A percentile compares a stretch with the other conserved stretches of the same genome.
These are phyloP conservation scores for Pristis pectinata DNA, from an alignment of 2,797 vertebrate genomes.

Conservation along the genomic window DNA sequence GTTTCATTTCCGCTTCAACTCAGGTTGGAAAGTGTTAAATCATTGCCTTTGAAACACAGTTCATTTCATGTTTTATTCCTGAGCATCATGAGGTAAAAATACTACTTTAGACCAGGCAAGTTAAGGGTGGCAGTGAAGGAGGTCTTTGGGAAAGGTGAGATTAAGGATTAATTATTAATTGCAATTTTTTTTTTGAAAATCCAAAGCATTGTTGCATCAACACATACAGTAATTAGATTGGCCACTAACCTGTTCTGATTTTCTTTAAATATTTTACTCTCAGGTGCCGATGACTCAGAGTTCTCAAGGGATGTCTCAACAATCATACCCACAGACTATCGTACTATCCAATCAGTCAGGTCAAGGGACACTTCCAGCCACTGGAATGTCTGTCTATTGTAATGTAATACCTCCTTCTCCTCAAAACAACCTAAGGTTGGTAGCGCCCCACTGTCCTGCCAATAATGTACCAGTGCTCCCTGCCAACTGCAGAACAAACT, in stretches of 20 bases:
- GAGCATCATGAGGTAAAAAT: background rate
- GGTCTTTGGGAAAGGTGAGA: background rate
- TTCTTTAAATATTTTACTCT: conserved; percentile 38
- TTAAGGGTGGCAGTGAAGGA: background rate
- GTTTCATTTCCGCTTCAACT: background rate
- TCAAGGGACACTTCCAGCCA: conserved; percentile 66
- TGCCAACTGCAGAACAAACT: conserved; percentile 75
- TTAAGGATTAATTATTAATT: conserved; percentile 2
- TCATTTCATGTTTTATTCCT: background rate
- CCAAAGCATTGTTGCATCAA: too few species aligned
- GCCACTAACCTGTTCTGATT: background rate
- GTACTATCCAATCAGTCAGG: conserved; percentile 68
- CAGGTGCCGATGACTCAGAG: conserved; percentile 70
- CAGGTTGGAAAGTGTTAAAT: background rate
- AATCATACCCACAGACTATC: conserved; percentile 69
- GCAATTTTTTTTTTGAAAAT: background rate
- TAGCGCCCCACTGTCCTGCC: conserved; percentile 62
- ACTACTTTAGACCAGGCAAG: background rate
- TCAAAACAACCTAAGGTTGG: conserved; percentile 63
- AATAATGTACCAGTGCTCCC: conserved; percentile 64
- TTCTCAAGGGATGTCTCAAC: conserved; percentile 65
- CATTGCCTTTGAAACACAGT: background rate
- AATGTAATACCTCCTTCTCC: conserved; percentile 72
- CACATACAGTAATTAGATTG: background rate
- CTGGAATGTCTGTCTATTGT: conserved; percentile 77